Base-by-base conservation (phyloP, 2,113 vertebrate species). In the Regulus satrapa region DNA sequence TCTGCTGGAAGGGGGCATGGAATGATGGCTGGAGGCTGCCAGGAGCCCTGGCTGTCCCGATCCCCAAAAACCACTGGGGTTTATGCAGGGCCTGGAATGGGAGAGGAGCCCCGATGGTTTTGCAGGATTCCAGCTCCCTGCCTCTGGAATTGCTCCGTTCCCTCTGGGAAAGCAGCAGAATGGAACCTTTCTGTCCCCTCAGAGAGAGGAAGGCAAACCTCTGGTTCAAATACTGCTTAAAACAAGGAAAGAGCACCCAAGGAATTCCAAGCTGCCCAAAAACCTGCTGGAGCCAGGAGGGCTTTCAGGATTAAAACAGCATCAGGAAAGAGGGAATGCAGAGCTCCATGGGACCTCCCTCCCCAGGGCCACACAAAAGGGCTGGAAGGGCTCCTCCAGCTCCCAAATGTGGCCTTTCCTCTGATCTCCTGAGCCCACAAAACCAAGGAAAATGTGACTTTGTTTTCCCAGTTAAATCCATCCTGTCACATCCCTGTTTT, bases 61-160 rank as follows among this genome's bases (percentile, higher is more conserved):
- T 90, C 93, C 82, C 85, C 72, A 69, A 66, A 73, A 88, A 88
- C 93, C 93, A 94, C 81, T 82, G 89, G 78, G 72, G 43, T 77
- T 94, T 88, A 85, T 95, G 94, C 85, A 77, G 85, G 91, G 92
- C 78, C 94, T 86, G 96, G 64, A 69, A 93, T 88, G 86, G 56
- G 92, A 92, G 92, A 78, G 92, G 5, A 76, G 36, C 84, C 89
- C 46, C 9, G 69, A 85, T 63, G 85, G 14, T 74, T 94, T 71
- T 88, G 82, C 71, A 82, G 85, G 74, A 75, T 46, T 76, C 68
- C 95, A n/a, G 61, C 43, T 55, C 41, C 41, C 96, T 89, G 95
- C 85, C 88, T 61, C 93, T 76, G 91, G 45, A 61, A 61, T 41
- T 72, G 86, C 83, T 45, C 91, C 4, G 51, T 24, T 72, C 54